These are phyloP conservation scores for Brachypalpus laphriformis DNA, from an alignment of 2,888 invertebrate species.

Conservation along the genomic window DNA sequence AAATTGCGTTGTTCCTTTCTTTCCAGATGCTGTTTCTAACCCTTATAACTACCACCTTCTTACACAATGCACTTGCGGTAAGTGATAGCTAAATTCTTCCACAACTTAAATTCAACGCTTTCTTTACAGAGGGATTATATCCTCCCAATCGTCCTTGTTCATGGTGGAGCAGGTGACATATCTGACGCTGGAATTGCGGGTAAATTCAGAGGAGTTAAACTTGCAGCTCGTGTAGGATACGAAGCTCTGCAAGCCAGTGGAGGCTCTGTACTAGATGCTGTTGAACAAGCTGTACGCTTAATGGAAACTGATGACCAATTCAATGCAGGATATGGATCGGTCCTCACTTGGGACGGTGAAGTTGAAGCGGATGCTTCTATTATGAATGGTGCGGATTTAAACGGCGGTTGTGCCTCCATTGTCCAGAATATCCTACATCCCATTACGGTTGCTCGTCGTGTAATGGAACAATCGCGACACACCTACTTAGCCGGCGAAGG, in stretches of 20 bases:
- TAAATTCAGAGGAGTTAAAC: slow-evolving; percentile 87
- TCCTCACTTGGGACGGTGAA: slow-evolving; percentile 89
- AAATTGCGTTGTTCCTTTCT: too few relatives aligned
- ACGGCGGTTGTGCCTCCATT: slow-evolving; percentile 89
- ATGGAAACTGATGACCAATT: slow-evolving; percentile 91
- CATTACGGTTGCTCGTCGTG: slow-evolving; percentile 88
- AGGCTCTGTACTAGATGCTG: slow-evolving; percentile 88
- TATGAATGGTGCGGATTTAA: slow-evolving; percentile 88
- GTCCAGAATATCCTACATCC: slow-evolving; percentile 90
- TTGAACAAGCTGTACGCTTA: slow-evolving; percentile 88
- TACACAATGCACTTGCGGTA: too few relatives aligned
- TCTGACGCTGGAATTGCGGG: slow-evolving; percentile 85
- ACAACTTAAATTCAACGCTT: too few relatives aligned
- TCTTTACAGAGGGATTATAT: not conserved
- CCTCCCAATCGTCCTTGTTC: slow-evolving; percentile 87
- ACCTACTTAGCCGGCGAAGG: slow-evolving; percentile 89
- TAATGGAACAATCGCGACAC: slow-evolving; percentile 90
- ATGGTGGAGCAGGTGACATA: slow-evolving; percentile 92
- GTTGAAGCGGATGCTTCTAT: slow-evolving; percentile 94
- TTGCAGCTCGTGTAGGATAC: slow-evolving; percentile 86
- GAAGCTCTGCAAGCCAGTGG: slow-evolving; percentile 84
- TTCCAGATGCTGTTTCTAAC: too few relatives aligned
- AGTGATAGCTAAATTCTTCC: too few relatives aligned
- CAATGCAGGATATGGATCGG: slow-evolving; percentile 93
- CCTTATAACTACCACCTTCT: too few relatives aligned